Percentiles rank a stretch among this genome's conserved stretches.
phyloP scores from a whole-genome alignment of 2,113 vertebrate genomes.

The Perca flavescens region DNA sequence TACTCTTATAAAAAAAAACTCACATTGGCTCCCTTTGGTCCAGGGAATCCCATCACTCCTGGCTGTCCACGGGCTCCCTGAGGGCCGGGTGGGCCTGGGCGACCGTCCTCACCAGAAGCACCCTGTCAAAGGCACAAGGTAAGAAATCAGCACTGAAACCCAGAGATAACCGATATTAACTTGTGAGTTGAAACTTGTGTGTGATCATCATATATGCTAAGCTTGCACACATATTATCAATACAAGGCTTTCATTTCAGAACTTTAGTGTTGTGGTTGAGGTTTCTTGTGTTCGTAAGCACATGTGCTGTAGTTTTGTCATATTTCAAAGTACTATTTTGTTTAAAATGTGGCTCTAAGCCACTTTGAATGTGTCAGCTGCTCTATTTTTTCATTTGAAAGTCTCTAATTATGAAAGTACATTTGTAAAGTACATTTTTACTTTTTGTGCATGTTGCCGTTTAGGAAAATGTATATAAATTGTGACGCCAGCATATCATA shows the following conservation, averaged over 20 bases:
- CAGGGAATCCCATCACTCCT: constrained; percentile 98
- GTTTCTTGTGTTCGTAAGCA: neutral
- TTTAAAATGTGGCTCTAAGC: neutral
- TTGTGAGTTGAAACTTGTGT: neutral
- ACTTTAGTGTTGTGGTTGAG: neutral
- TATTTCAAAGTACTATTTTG: neutral
- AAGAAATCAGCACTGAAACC: neutral
- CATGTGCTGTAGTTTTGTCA: neutral
- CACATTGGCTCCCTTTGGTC: constrained; percentile 96
- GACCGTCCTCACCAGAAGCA: constrained; percentile 92
- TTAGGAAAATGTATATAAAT: neutral
- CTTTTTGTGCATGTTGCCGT: neutral
- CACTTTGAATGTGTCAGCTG: neutral
- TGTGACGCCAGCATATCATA: neutral
- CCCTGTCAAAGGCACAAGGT: constrained; percentile 83
- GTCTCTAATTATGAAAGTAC: neutral
- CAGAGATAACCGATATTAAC: neutral
- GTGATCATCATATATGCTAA: neutral
- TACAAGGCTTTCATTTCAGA: neutral
- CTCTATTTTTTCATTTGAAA: neutral
- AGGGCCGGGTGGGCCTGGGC: constrained; percentile 94
- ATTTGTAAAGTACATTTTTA: neutral
- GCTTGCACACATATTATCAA: neutral
- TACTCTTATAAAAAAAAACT: neutral
- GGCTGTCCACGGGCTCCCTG: constrained; percentile 95